These are phyloP conservation scores for Emydocephalus ijimae DNA, from an alignment of 2,113 vertebrate genomes.

Conservation along the genomic window DNA sequence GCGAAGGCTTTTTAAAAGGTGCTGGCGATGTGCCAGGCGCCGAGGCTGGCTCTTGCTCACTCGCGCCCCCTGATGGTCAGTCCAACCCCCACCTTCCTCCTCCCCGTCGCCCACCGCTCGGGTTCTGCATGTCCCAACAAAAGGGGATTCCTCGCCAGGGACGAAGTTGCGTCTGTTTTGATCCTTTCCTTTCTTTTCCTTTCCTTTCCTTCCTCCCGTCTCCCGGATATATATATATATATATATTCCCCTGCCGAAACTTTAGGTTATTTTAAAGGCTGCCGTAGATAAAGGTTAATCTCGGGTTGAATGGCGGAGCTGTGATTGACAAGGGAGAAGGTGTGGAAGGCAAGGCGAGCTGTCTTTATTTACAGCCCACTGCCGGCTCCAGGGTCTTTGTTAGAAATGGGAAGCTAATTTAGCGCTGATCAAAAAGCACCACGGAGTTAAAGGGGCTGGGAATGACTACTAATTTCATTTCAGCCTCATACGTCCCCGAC, in stretches of 20 bases:
- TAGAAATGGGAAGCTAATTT: slow-evolving; percentile 83
- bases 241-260: not conserved
- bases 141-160: not conserved
- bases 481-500: slow-evolving; percentile 79
- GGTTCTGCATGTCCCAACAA: not conserved
- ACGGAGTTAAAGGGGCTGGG: slow-evolving; percentile 82
- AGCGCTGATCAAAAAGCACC: slow-evolving; percentile 84
- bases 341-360: slow-evolving; percentile 80
- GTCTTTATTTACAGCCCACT: slow-evolving; percentile 82
- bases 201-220: too few species aligned
- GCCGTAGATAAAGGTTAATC: slow-evolving; percentile 79
- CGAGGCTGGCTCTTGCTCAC: slow-evolving; percentile 47
- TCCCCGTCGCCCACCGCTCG: not conserved
- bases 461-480: slow-evolving; percentile 88
- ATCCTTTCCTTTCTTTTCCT: not conserved
- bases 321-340: slow-evolving; percentile 81
- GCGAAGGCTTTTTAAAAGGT: not conserved
- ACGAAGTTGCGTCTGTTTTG: not conserved
- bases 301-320: slow-evolving; percentile 75
- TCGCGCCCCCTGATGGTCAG: slow-evolving; percentile 63
- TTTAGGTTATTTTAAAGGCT: slow-evolving; percentile 43
- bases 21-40: not conserved
- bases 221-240: not conserved
- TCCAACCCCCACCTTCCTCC: not conserved
- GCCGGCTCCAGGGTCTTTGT: slow-evolving; percentile 82